Conservation (phyloP, 2,888 invertebrate genomes). For the Eurytoma adleriae region DNA sequence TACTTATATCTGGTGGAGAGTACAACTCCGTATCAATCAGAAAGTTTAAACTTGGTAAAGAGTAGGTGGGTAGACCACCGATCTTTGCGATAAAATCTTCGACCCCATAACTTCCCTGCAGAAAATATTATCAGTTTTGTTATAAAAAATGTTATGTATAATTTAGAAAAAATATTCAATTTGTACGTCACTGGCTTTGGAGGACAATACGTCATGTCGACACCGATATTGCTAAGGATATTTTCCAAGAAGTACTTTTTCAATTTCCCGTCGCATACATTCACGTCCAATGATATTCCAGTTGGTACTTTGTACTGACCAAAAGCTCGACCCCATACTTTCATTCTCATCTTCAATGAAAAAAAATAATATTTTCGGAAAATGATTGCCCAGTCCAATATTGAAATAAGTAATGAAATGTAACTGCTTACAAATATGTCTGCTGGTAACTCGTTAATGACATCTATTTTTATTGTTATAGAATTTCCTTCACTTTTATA, state of each 20-base stretch:
- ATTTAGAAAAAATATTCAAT: background rate
- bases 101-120: conserved; percentile 5
- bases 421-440: background rate
- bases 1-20: background rate
- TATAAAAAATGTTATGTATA: background rate
- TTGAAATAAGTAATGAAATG: background rate
- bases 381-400: background rate
- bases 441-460: background rate
- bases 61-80: background rate
- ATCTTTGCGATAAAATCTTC: background rate
- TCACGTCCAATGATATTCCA: conserved; percentile 1
- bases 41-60: background rate
- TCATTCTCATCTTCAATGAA: background rate
- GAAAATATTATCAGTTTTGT: background rate
- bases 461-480: background rate
- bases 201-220: background rate
- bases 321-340: conserved; percentile 4
- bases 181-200: background rate
- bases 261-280: background rate
- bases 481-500: background rate
- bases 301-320: too few relatives aligned
- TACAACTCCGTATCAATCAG: background rate
- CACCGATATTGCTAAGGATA: background rate
- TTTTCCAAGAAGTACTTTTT: background rate
- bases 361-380: background rate